phyloP scores from a whole-genome alignment of 2,113 vertebrate species.

The Nyctereutes procyonoides region DNA sequence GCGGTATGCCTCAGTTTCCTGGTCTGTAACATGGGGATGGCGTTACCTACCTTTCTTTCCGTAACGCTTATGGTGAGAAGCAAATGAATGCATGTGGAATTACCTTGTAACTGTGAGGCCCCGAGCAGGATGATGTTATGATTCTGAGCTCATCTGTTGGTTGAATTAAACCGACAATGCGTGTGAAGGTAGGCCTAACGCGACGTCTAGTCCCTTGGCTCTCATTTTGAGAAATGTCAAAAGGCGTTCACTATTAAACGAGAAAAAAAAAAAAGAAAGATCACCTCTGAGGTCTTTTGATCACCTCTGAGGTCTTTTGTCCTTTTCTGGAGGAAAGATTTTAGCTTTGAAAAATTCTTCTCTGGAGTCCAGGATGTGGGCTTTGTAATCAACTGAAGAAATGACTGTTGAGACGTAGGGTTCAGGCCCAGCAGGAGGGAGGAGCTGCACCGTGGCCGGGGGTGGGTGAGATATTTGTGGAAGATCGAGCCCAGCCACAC shows the following conservation, averaged over 20 bases:
- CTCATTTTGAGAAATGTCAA: neutral
- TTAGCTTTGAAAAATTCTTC: neutral
- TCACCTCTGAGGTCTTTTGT: neutral
- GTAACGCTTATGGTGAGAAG: neutral
- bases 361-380: neutral
- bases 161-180: neutral
- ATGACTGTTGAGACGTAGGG: neutral
- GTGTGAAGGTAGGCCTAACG: neutral
- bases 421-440: neutral
- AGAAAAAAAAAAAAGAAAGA: neutral
- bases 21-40: neutral
- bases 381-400: neutral
- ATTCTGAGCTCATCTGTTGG: neutral
- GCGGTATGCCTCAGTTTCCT: neutral
- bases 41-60: neutral
- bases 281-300: neutral
- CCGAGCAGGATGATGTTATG: neutral
- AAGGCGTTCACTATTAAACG: neutral
- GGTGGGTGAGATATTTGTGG: neutral
- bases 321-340: neutral
- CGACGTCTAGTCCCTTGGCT: neutral
- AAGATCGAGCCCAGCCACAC: accelerated
- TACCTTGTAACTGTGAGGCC: neutral
- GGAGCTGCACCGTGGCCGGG: accelerated
- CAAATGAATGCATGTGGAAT: neutral